Base-by-base conservation (phyloP, 2,797 vertebrate genomes). In the Pipistrellus nathusii region DNA sequence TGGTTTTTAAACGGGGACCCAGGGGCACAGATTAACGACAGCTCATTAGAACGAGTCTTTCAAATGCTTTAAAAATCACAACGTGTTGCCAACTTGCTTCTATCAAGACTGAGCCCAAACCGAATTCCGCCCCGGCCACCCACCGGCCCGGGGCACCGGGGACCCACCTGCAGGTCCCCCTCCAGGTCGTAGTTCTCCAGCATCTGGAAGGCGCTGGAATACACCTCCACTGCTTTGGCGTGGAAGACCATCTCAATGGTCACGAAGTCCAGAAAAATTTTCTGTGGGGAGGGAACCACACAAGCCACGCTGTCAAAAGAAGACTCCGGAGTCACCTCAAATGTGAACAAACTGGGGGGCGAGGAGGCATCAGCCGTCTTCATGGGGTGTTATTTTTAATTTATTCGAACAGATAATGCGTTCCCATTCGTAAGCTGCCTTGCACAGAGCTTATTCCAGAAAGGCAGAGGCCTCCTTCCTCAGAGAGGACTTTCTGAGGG, bases 181-280 rank as follows among this genome's bases (percentile, higher is more conserved):
- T 98, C 97, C 15, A 95, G 95, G 77, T 99, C 95, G 4, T 98
- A 98, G 35, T 85, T 96, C 81, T 98, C 98, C 96, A 99, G 97
- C 88, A 97, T 98, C 91, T 98, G 98, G 95, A 98, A 98, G 32
- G 99, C 98, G 1, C 97, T 98, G 20, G 99, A 98, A 72, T 98
- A 99, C 55, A 99, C 98, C 96, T 99, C 99, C 64, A 99, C 97
- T 0, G 98, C 98, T 97, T 99, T 99, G 62, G 98, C 97, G 2
- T 99, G 99, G 96, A 99, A 99, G 3, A 98, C 94, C 99, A 99
- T 99, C 97, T 99, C 99, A 17, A 99, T 97, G 21, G 98, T 98
- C 51, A 99, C 97, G 69, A 99, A 99, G 77, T 99, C 98, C 0
- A 62, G 96, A 91, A 99, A 98, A 68, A 99, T 98, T 80, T 81